Base-by-base conservation (phyloP, 2,113 vertebrate genomes). In the Theristicus caerulescens region DNA sequence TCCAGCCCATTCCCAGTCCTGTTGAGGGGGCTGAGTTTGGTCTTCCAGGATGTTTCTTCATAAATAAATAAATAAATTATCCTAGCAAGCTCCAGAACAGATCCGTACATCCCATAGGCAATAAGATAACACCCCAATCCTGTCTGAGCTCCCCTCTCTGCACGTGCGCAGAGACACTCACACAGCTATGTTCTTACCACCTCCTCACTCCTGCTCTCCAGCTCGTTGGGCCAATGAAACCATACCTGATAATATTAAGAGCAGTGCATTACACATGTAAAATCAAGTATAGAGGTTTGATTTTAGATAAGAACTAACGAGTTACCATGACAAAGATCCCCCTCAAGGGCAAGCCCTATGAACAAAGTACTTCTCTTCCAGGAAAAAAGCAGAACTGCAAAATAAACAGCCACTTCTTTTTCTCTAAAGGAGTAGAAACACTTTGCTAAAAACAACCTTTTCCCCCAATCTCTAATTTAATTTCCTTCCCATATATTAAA, bases 291-390 rank as follows among this genome's bases (percentile, higher is more conserved):
- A 67, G 26, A 13, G 51, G 32, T 54, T 92, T 90, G 86, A 92
- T 81, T 86, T 93, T 88, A 96, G 64, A 78, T 82, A 95, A 96
- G 72, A 86, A 81, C 32, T 80, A 84, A 88, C 55, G 51, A 81
- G 32, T 86, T 73, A 64, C 9, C 54, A 51, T 44, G 32, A 52
- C 40, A 92, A 92, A 83, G 65, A 76, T 65, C 74, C 31, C 38
- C 21, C 47, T 82, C 59, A 69, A 79, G 38, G 44, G 16, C 6
- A 0, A 89, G 20, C 25, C 38, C 11, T 7, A 1, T 9, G 11
- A 47, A 62, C 47, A 81, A 88, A 73, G 7, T 44, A 69, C 42
- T 83, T 44, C 13, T 64, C 49, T 86, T 86, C 54, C 34, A 73
- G 36, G 25, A 8, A 52, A 80, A 74, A 64, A 46, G 3, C 9